These are phyloP conservation scores for Paracyprichromis sp. DNA, from an alignment of 2,113 vertebrate species.

Conservation along the genomic window DNA sequence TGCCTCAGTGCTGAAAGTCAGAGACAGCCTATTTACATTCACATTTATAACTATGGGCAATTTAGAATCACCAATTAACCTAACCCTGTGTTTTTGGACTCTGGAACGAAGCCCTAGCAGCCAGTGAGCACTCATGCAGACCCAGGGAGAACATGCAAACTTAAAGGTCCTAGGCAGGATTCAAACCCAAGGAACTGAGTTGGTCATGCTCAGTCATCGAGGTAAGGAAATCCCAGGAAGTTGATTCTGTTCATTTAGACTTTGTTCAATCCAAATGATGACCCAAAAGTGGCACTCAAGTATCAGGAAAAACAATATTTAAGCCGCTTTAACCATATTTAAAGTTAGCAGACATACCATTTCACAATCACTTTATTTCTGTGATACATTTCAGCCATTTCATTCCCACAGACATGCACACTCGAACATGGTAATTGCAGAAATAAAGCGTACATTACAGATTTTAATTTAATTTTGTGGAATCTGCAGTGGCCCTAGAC, in stretches of 20 bases:
- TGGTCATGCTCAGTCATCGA: neutral
- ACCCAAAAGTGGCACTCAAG: neutral
- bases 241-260: neutral
- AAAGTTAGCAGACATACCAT: neutral
- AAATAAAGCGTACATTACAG: neutral
- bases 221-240: neutral
- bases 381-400: neutral
- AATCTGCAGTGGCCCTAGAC: neutral
- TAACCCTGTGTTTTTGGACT: neutral
- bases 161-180: neutral
- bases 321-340: fast-evolving
- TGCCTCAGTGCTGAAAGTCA: neutral
- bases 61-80: neutral
- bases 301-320: neutral
- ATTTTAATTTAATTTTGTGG: neutral
- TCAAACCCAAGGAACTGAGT: neutral
- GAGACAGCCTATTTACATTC: neutral
- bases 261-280: fast-evolving
- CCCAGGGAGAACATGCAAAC: neutral
- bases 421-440: neutral
- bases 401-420: neutral
- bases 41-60: fast-evolving
- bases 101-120: neutral
- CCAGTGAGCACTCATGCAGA: neutral
- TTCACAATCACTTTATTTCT: neutral